Percentiles rank a stretch among this genome's conserved stretches.
phyloP scores from a whole-genome alignment of 2,888 invertebrate genomes.

The Agonopterix heracliana region DNA sequence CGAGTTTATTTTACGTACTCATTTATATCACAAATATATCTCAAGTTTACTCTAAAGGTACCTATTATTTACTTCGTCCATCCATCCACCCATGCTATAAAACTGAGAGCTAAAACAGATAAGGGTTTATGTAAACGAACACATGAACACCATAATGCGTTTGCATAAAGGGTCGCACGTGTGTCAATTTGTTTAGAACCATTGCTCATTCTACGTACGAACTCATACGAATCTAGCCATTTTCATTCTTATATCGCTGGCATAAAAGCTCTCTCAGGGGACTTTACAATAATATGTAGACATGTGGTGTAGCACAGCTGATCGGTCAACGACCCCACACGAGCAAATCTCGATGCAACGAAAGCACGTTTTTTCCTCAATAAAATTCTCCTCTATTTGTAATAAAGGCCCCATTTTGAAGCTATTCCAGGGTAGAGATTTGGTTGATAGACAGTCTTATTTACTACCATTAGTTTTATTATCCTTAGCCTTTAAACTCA shows the following conservation, averaged over 20 bases:
- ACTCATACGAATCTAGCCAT: no score
- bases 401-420: neutral
- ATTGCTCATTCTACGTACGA: neutral
- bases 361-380: no score
- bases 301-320: neutral
- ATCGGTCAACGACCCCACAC: constrained; percentile 1
- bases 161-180: constrained; percentile 31
- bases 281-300: constrained; percentile 1
- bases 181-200: constrained; percentile 37
- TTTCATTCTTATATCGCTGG: no score
- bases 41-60: no score
- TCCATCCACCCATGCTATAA: neutral
- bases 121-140: neutral
- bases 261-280: no score
- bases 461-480: no score
- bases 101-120: neutral
- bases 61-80: neutral
- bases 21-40: no score
- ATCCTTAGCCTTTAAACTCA: no score
- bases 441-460: no score
- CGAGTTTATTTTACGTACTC: no score
- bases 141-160: constrained; percentile 15
- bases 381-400: no score
- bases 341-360: neutral
- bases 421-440: neutral